phyloP scores from a whole-genome alignment of 2,797 vertebrate species.

The Remorina albescens region DNA sequence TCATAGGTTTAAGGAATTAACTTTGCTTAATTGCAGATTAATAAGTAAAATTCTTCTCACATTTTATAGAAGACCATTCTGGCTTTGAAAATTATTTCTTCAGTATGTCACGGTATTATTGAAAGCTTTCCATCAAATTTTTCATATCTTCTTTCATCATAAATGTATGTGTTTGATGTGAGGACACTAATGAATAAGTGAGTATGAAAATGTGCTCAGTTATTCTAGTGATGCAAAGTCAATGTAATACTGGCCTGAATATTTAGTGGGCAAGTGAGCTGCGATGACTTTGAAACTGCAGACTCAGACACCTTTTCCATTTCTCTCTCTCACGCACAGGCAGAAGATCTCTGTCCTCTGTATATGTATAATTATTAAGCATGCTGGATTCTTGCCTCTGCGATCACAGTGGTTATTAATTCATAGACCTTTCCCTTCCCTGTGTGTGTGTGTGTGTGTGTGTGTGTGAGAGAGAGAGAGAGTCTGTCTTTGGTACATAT shows the following conservation, averaged over 20 bases:
- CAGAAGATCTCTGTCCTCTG: conserved; percentile 21
- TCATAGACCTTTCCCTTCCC: conserved; percentile 14
- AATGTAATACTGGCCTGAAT: conserved; percentile 61
- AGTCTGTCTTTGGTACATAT: conserved; percentile 1
- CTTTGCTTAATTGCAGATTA: conserved; percentile 58
- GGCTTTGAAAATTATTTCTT: conserved; percentile 61
- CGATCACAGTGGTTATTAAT: conserved; percentile 44
- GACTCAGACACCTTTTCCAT: conserved; percentile 12
- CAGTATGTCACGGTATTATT: conserved; percentile 63
- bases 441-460: too few relatives aligned
- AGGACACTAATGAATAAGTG: conserved; percentile 54
- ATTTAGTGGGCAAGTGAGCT: conserved; percentile 45
- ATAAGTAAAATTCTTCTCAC: conserved; percentile 62
- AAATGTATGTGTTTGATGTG: conserved; percentile 62
- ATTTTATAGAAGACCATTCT: conserved; percentile 46
- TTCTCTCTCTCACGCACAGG: not conserved
- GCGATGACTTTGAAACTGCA: conserved; percentile 39
- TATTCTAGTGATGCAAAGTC: conserved; percentile 71
- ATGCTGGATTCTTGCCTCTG: conserved; percentile 5
- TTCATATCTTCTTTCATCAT: conserved; percentile 68
- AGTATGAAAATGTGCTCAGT: conserved; percentile 45
- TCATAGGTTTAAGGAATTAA: conserved; percentile 45
- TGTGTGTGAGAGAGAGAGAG: conserved; percentile 14
- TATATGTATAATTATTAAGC: conserved; percentile 29
- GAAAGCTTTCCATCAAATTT: conserved; percentile 69